phyloP scores from a whole-genome alignment of 2,113 vertebrate species.

The Hiodon alosoides region DNA sequence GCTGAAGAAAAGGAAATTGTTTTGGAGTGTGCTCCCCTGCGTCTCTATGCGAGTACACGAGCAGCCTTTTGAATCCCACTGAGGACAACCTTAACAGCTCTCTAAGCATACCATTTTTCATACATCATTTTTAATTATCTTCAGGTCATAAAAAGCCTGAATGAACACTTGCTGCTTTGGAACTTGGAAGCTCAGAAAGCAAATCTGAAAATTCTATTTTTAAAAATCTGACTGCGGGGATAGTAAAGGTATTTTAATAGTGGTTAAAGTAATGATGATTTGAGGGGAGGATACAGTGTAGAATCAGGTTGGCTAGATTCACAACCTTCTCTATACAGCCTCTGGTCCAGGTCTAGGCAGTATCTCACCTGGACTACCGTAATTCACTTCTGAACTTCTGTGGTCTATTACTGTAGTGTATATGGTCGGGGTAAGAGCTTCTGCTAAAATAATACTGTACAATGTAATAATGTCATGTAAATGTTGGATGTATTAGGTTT shows the following conservation, averaged over 20 bases:
- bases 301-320: no score
- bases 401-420: not conserved
- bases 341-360: no score
- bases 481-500: not conserved
- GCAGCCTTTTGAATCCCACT: not conserved
- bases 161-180: not conserved
- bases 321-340: no score
- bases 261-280: no score
- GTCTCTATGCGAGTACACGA: constrained; percentile 1
- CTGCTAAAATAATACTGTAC: not conserved
- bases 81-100: not conserved
- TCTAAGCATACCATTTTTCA: not conserved
- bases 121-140: not conserved
- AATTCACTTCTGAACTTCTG: not conserved
- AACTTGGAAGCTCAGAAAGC: not conserved
- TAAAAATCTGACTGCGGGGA: not conserved
- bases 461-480: not conserved
- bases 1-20: constrained; percentile 25
- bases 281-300: no score
- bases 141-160: constrained; percentile 5
- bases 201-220: not conserved
- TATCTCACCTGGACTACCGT: no score
- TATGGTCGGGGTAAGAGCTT: not conserved
- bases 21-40: constrained; percentile 30
- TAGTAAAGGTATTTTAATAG: no score